These are phyloP conservation scores for Trichoplusia ni DNA, from an alignment of 1,140 invertebrate species.

Conservation along the genomic window DNA sequence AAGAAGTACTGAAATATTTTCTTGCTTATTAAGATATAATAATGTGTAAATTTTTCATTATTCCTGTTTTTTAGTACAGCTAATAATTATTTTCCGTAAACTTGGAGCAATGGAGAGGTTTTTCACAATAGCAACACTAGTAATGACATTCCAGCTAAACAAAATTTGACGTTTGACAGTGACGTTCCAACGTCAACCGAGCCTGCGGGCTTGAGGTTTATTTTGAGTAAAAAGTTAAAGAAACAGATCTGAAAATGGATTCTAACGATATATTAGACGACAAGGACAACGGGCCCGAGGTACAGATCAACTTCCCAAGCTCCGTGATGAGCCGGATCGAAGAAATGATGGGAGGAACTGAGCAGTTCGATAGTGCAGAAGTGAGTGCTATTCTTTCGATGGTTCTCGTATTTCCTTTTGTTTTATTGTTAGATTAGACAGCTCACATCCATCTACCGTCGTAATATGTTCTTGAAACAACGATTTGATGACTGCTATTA, in stretches of 20 bases:
- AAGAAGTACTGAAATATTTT: no score
- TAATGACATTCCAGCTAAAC: no score
- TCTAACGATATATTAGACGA: conserved; percentile 67
- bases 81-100: no score
- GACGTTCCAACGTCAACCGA: conserved; percentile 24
- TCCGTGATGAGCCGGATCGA: conserved; percentile 77
- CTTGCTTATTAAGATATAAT: no score
- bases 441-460: no score
- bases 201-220: conserved; percentile 6
- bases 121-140: no score
- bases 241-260: conserved; percentile 52
- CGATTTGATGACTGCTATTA: not conserved
- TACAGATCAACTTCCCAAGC: conserved; percentile 75
- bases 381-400: conserved; percentile 42
- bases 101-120: no score
- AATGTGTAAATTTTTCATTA: no score
- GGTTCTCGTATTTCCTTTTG: not conserved
- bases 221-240: conserved; percentile 7
- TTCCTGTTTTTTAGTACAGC: no score
- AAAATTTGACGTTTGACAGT: conserved; percentile 3
- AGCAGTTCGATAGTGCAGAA: conserved; percentile 95
- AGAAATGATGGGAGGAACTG: conserved; percentile 93
- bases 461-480: no score
- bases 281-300: conserved; percentile 71
- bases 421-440: not conserved